These are phyloP conservation scores for Acromyrmex echinatior DNA, from an alignment of 1,140 invertebrate genomes.

Conservation along the genomic window DNA sequence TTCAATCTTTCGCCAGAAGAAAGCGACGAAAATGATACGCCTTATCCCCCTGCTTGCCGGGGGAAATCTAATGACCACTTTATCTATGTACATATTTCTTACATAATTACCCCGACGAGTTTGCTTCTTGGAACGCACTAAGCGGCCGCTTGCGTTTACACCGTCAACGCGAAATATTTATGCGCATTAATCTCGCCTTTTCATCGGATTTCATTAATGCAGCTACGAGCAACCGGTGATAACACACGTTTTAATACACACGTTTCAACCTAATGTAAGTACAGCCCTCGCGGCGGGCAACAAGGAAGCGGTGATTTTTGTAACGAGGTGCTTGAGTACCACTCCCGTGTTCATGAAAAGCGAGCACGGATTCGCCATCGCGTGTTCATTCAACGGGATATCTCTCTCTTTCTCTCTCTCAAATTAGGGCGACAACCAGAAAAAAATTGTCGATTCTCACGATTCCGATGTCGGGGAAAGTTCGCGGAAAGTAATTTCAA, in stretches of 20 bases:
- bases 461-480: conserved; percentile 43
- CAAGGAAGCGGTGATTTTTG: conserved; percentile 50
- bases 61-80: conserved; percentile 73
- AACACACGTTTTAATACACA: conserved; percentile 66
- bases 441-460: conserved; percentile 49
- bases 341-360: conserved; percentile 35
- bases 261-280: conserved; percentile 42
- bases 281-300: neutral
- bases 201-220: conserved; percentile 77
- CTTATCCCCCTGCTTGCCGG: neutral
- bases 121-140: conserved; percentile 64
- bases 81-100: conserved; percentile 77
- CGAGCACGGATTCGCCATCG: conserved; percentile 43
- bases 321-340: conserved; percentile 52
- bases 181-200: conserved; percentile 74
- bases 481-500: conserved; percentile 72
- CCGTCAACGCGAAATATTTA: conserved; percentile 70
- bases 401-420: conserved; percentile 5
- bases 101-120: conserved; percentile 72
- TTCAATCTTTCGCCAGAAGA: conserved; percentile 23
- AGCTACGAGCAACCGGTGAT: conserved; percentile 58
- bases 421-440: conserved; percentile 22
- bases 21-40: conserved; percentile 61
- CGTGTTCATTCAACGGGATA: conserved; percentile 17
- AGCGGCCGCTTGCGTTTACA: conserved; percentile 59